A percentile compares a stretch with the other conserved stretches of the same genome.
Conservation (phyloP, 2,113 vertebrate genomes). For the Mesocricetus auratus region DNA sequence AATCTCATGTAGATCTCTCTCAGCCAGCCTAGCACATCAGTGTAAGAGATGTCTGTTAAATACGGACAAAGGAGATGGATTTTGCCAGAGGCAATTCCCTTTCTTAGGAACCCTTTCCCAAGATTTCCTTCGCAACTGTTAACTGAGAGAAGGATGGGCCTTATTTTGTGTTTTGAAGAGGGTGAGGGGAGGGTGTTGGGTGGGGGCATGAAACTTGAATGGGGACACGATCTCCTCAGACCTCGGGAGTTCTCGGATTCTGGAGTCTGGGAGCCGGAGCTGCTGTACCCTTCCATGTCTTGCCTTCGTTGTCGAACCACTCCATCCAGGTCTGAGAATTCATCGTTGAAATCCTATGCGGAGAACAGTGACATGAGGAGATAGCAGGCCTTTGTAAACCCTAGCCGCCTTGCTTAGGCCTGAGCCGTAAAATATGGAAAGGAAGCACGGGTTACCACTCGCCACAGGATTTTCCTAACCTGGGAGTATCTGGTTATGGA, state of each 20-base stretch:
- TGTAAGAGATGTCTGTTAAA: slow-evolving; percentile 22
- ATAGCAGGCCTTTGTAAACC: background rate
- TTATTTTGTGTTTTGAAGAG: background rate
- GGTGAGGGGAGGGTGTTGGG: background rate
- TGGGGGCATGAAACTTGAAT: background rate
- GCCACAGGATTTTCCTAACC: background rate
- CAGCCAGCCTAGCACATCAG: background rate
- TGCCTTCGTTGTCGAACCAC: slow-evolving; percentile 87
- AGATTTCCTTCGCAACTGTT: background rate
- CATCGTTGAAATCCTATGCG: slow-evolving; percentile 90
- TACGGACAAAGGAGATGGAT: background rate
- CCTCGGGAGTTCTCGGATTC: slow-evolving; percentile 92
- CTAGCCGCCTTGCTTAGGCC: background rate
- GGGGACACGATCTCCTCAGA: slow-evolving; percentile 77
- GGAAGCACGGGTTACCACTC: background rate
- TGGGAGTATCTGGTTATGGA: background rate
- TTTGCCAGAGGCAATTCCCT: background rate
- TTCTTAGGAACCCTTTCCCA: background rate
- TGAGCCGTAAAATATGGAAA: background rate
- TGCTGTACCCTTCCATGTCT: slow-evolving; percentile 93
- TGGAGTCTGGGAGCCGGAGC: slow-evolving; percentile 94
- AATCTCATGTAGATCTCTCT: background rate
- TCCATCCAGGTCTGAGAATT: slow-evolving; percentile 91
- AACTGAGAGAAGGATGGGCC: background rate
- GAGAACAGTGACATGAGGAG: background rate